Conservation (phyloP, 2,797 vertebrate species). For the Sebastes trivittatus region DNA sequence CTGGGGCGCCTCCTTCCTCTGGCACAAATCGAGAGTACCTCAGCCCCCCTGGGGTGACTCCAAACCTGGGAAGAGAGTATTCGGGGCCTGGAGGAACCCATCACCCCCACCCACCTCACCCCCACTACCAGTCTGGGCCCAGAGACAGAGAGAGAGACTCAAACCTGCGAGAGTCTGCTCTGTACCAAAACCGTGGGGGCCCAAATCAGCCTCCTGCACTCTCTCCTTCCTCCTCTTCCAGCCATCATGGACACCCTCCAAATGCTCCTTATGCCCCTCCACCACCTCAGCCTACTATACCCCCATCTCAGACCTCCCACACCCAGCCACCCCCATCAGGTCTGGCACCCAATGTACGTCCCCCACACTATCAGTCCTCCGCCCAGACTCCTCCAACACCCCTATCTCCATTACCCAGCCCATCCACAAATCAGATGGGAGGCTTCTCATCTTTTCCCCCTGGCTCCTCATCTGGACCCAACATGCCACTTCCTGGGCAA, state of each 20-base stretch:
- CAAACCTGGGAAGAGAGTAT: conserved; percentile 81
- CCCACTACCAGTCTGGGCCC: conserved; percentile 76
- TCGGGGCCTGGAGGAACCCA: conserved; percentile 72
- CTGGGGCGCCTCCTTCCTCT: conserved; percentile 76
- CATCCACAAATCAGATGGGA: conserved; percentile 82
- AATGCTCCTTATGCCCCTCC: conserved; percentile 76
- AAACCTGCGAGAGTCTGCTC: conserved; percentile 76
- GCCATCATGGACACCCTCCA: conserved; percentile 75
- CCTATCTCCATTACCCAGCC: conserved; percentile 83
- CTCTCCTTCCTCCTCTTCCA: conserved; percentile 81
- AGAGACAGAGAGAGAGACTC: conserved; percentile 80
- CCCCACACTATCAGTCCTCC: conserved; percentile 79
- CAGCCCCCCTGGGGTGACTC: conserved; percentile 82
- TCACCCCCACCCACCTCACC: conserved; percentile 71
- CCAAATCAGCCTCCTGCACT: conserved; percentile 80
- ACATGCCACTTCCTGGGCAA: conserved; percentile 74
- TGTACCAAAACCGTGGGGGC: conserved; percentile 81
- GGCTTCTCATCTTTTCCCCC: conserved; percentile 81
- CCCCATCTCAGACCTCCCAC: conserved; percentile 71
- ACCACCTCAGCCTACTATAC: conserved; percentile 68
- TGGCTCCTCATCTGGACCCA: conserved; percentile 72
- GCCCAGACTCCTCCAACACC: conserved; percentile 83
- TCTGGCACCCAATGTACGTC: conserved; percentile 71
- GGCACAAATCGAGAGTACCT: conserved; percentile 84
- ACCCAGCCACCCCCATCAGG: conserved; percentile 70